Evolutionary conservation across 2,113 vertebrate genomes (phyloP).

Genomic region (Hippocampus barbouri): DNA sequence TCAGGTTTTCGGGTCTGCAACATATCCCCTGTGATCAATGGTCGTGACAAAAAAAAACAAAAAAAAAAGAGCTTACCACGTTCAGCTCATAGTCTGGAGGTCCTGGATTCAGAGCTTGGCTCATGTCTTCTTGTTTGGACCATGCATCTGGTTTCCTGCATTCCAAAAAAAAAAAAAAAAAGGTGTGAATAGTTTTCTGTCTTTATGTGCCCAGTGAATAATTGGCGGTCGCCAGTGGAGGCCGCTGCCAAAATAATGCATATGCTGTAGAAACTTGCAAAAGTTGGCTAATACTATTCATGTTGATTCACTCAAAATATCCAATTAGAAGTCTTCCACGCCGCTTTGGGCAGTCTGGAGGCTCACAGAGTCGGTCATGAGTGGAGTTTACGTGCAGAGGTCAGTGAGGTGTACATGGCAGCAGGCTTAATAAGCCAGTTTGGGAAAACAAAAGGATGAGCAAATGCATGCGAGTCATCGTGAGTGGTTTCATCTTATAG

Average conservation of each 20-base stretch:
- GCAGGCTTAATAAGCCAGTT: conserved; percentile 42
- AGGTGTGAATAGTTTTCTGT: not conserved
- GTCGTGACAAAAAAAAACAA: no score
- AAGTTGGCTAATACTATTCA: conserved; percentile 2
- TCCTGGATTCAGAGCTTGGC: not conserved
- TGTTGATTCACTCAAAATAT: not conserved
- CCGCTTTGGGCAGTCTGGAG: conserved; percentile 23
- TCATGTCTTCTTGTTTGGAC: no score
- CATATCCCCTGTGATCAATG: not conserved
- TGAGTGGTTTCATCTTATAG: conserved; percentile 37
- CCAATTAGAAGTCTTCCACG: conserved; percentile 7
- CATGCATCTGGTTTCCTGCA: not conserved
- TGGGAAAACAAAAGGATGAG: conserved; percentile 15
- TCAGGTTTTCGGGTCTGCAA: not conserved
- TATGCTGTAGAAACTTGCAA: conserved; percentile 9
- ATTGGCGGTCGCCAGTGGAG: not conserved
- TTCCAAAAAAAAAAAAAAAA: not conserved
- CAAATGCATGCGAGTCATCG: conserved; percentile 30
- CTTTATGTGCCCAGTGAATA: no score
- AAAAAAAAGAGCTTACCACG: not conserved
- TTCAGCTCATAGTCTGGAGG: not conserved
- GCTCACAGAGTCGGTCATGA: conserved; percentile 15
- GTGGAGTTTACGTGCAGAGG: conserved; percentile 15
- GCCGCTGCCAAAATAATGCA: conserved; percentile 4
- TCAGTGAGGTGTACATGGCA: conserved; percentile 18